Evolutionary conservation across 2,888 invertebrate species (phyloP).

Genomic region (Drosophila anceps): DNA sequence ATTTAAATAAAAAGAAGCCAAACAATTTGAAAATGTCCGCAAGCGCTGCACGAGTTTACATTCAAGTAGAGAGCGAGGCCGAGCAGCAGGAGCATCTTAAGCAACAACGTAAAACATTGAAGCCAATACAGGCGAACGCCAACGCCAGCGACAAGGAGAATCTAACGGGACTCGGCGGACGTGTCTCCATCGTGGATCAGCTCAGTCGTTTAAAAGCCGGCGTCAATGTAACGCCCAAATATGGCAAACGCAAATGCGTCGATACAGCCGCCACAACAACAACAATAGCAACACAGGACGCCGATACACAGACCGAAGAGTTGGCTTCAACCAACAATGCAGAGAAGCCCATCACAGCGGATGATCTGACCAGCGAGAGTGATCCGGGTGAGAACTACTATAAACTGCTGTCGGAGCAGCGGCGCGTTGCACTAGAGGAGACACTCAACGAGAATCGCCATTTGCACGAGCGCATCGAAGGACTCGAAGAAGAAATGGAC

Average conservation of each 20-base stretch:
- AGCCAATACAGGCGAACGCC: conserved; percentile 90
- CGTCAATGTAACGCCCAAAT: conserved; percentile 83
- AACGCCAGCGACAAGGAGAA: conserved; percentile 91
- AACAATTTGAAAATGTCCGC: conserved; percentile 82
- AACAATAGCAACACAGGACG: conserved; percentile 41
- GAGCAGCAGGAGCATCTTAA: conserved; percentile 87
- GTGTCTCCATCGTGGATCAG: conserved; percentile 86
- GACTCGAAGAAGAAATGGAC: conserved; percentile 88
- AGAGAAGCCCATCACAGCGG: conserved; percentile 86
- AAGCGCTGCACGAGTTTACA: conserved; percentile 83
- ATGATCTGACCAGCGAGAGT: conserved; percentile 90
- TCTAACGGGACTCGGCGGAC: conserved; percentile 90
- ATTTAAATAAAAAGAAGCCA: conserved; percentile 20
- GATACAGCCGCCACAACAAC: conserved; percentile 69
- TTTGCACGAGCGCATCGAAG: conserved; percentile 86
- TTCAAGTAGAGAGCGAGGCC: conserved; percentile 84
- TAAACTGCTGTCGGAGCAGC: conserved; percentile 91
- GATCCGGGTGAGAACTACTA: conserved; percentile 91
- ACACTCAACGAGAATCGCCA: conserved; percentile 90
- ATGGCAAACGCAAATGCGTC: conserved; percentile 85
- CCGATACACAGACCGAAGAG: conserved; percentile 85
- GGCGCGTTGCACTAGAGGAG: conserved; percentile 90
- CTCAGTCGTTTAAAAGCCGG: conserved; percentile 87
- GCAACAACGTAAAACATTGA: conserved; percentile 89
- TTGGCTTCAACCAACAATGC: conserved; percentile 9